Evolutionary conservation across 1,140 invertebrate species (phyloP), one percentile per base, ranked within the genome.

Genomic region (Hetaerina americana): DNA sequence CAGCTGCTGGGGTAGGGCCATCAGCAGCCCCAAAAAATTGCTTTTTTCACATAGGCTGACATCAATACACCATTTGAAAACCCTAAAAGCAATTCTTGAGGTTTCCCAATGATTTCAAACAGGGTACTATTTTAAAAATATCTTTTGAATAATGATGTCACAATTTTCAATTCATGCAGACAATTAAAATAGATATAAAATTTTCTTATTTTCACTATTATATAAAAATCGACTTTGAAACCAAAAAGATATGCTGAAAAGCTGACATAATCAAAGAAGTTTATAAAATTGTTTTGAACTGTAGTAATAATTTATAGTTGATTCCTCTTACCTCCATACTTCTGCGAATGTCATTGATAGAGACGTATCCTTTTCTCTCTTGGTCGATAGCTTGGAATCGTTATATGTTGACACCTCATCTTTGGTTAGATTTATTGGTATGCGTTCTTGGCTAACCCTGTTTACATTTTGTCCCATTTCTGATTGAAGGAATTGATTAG

Each of bases 401-500:
- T 78, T 96, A 79, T 97, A 98, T 1, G 90, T 84, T 78, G 95
- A 91, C 75, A 98, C 94, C 82, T 99, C 97, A 69, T 97, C 92
- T 79, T 94, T 94, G 28, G 89, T 96, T 24, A 99, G 87, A 82
- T 97, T 97, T 76, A 98, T 92, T 0, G 93, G 92, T 73, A 96
- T 89, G 78, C 93, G 93, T 76, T 94, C 91, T 77, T 91, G 86
- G 26, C 91, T 92, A 27, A 90, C 90, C 57, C 92, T 86, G 80
- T 97, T 96, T 3, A 99, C 93, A 77, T 92, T 88, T 77, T 97
- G 91, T 70, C 97, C 97, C 97, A 99, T 99, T 85, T 99, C 96
- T 76, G 88, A 89, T 40, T 91, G 88, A 0, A 99, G 83, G 80
- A 98, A 97, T 6, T 94, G 88, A 0, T 84, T 85, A 0, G 95